A percentile compares a stretch with the other conserved stretches of the same genome.
Evolutionary conservation across 2,888 invertebrate species (phyloP).

Genomic region (Agriotes lineatus): DNA sequence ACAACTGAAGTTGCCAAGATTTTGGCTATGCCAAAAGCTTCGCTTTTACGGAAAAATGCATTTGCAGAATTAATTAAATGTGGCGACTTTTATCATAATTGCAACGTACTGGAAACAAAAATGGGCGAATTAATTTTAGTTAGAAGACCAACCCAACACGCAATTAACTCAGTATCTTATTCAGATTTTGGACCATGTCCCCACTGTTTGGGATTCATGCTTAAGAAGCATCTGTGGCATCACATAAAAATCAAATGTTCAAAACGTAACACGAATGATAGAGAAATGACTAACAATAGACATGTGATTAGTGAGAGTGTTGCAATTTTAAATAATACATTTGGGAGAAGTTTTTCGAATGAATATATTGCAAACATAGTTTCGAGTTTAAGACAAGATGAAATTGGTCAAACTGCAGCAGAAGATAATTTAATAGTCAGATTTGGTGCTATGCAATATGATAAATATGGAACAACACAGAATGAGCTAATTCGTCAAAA

Average conservation of each 20-base stretch:
- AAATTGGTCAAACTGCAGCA: slow-evolving; percentile 1
- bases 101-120: not conserved
- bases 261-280: not conserved
- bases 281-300: not conserved
- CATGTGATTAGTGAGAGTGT: slow-evolving; percentile 4
- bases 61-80: not conserved
- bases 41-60: not conserved
- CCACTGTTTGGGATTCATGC: slow-evolving; percentile 19
- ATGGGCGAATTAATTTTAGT: slow-evolving; percentile 11
- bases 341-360: slow-evolving; percentile 13
- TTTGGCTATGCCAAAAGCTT: slow-evolving; percentile 1
- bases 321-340: not conserved
- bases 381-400: slow-evolving; percentile 12
- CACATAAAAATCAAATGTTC: not conserved
- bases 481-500: slow-evolving; percentile 27
- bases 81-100: slow-evolving; percentile 21
- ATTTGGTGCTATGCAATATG: slow-evolving; percentile 26
- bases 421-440: slow-evolving; percentile 27
- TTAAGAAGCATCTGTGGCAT: slow-evolving; percentile 18
- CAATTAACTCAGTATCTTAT: not conserved
- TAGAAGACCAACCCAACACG: not conserved
- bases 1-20: slow-evolving; percentile 24
- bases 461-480: slow-evolving; percentile 32
- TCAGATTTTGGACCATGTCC: slow-evolving; percentile 23
- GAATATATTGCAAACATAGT: slow-evolving; percentile 10